Conservation (phyloP, 2,797 vertebrate species). For the Artibeus jamaicensis region DNA sequence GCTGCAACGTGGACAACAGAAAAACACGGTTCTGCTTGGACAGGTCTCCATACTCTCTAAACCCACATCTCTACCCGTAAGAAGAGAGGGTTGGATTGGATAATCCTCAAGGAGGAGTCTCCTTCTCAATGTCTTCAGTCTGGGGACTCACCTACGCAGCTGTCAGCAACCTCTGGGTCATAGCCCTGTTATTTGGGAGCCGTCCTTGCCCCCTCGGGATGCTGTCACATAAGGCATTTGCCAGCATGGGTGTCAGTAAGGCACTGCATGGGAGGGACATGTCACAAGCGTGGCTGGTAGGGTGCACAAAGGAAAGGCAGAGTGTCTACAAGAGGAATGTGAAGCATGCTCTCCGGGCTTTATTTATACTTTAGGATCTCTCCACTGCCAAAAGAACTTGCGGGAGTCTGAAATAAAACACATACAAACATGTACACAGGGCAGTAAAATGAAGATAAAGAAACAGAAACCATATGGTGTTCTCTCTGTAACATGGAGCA, state of each 20-base stretch:
- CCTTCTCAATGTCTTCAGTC: background rate
- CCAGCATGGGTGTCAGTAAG: background rate
- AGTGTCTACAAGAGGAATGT: background rate
- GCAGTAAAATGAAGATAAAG: background rate
- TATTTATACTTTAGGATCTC: constrained; percentile 11
- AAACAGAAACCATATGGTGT: background rate
- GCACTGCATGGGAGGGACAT: no score
- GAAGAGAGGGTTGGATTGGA: background rate
- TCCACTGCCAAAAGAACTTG: background rate
- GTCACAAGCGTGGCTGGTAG: background rate
- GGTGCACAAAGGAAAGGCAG: background rate
- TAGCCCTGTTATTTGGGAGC: background rate
- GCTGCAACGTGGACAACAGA: background rate
- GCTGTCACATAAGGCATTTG: background rate
- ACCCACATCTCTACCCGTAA: background rate
- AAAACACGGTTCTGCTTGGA: background rate
- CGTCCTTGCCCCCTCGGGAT: background rate
- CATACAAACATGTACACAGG: background rate
- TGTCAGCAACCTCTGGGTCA: background rate
- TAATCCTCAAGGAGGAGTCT: background rate
- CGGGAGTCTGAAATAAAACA: background rate
- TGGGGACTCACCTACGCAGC: background rate
- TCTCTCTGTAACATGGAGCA: background rate
- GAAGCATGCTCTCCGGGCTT: background rate
- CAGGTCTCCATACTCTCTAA: background rate